Evolutionary conservation across 1,140 invertebrate genomes (phyloP).

Genomic region (Zaprionus kolodkinae): DNA sequence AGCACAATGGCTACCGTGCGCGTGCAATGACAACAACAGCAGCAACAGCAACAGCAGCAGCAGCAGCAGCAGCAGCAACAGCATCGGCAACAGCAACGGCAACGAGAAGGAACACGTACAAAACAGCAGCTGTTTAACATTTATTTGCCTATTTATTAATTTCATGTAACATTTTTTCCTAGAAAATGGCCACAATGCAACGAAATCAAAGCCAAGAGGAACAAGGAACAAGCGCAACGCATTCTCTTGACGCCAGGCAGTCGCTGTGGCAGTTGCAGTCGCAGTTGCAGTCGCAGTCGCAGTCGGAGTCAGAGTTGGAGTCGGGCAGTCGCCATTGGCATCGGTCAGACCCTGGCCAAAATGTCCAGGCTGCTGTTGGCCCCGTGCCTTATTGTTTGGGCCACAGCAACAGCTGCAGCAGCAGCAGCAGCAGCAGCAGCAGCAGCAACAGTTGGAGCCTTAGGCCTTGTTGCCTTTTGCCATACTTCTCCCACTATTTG

Average conservation of each 20-base stretch:
- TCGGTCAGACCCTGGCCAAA: constrained; percentile 52
- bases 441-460: constrained; percentile 18
- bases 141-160: constrained; percentile 83
- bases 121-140: constrained; percentile 83
- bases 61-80: constrained; percentile 46
- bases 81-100: constrained; percentile 30
- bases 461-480: constrained; percentile 68
- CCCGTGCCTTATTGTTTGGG: constrained; percentile 18
- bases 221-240: constrained; percentile 76
- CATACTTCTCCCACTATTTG: constrained; percentile 83
- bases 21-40: constrained; percentile 62
- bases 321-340: constrained; percentile 37
- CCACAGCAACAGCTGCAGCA: constrained; percentile 21
- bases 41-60: constrained; percentile 33
- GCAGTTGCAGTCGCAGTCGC: constrained; percentile 51
- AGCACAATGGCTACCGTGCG: constrained; percentile 81
- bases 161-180: constrained; percentile 83
- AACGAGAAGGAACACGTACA: constrained; percentile 65
- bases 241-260: constrained; percentile 83
- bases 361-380: constrained; percentile 60
- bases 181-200: constrained; percentile 78
- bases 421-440: constrained; percentile 17
- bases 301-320: constrained; percentile 17
- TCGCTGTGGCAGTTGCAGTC: constrained; percentile 45
- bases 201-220: constrained; percentile 72